Conservation (phyloP, 2,888 invertebrate species). For the Lasioglossum zephyrum region DNA sequence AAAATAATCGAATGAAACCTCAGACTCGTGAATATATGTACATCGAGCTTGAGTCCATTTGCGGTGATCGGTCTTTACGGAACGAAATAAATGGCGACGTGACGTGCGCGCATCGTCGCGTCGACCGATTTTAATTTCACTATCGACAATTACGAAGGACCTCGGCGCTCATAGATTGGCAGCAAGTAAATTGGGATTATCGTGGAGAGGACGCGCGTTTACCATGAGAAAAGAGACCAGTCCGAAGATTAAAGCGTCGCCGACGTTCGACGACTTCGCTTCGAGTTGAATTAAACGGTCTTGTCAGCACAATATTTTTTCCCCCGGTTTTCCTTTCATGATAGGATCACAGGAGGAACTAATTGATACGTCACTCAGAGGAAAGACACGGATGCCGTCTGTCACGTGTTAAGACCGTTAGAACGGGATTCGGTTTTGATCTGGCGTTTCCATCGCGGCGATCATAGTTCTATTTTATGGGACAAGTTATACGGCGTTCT, state of each 20-base stretch:
- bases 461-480: not conserved
- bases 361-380: constrained; percentile 52
- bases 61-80: not conserved
- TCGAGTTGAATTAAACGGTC: constrained; percentile 41
- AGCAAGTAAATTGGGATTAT: constrained; percentile 48
- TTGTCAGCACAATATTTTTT: constrained; percentile 37
- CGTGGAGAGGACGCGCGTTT: not conserved
- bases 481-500: not conserved
- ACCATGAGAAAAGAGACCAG: constrained; percentile 8
- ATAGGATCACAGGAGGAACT: constrained; percentile 34
- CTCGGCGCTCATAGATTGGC: constrained; percentile 14
- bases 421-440: not conserved
- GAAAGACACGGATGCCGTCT: constrained; percentile 23
- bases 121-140: constrained; percentile 36
- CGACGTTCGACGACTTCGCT: constrained; percentile 33
- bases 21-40: not conserved
- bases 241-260: constrained; percentile 59
- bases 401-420: not conserved
- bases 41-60: not conserved
- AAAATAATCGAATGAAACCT: not conserved
- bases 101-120: not conserved
- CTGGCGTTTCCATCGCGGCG: not conserved
- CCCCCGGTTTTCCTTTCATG: not conserved
- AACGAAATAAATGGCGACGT: constrained; percentile 6
- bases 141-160: constrained; percentile 9